Evolutionary conservation across 2,797 vertebrate species (phyloP).

Genomic region (Nannoperca australis): DNA sequence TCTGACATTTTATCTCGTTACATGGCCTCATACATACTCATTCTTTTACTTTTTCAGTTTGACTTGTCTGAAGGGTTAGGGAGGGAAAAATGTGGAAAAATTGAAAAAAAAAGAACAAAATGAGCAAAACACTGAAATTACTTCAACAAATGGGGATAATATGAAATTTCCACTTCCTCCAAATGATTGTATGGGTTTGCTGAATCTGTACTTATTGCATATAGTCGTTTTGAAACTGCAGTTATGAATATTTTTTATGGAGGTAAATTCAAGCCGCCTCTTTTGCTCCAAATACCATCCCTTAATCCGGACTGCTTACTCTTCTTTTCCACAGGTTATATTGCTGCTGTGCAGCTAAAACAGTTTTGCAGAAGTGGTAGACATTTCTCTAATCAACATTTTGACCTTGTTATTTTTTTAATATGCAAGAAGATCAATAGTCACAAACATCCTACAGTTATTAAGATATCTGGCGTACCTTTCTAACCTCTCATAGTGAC

Average conservation of each 20-base stretch:
- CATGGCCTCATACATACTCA: neutral
- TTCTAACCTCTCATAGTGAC: neutral
- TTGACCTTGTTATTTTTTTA: constrained; percentile 7
- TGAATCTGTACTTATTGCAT: constrained; percentile 43
- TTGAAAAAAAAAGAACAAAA: constrained; percentile 45
- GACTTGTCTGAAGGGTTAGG: neutral
- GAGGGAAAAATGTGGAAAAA: constrained; percentile 17
- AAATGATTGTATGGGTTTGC: constrained; percentile 38
- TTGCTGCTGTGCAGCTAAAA: constrained; percentile 39
- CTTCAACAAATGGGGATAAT: constrained; percentile 60
- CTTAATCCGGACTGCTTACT: constrained; percentile 41
- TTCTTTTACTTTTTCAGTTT: neutral
- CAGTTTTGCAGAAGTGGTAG: constrained; percentile 31
- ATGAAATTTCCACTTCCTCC: constrained; percentile 46
- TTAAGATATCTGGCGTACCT: neutral
- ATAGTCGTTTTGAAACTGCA: constrained; percentile 41
- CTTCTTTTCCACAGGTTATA: constrained; percentile 51
- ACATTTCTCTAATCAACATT: neutral
- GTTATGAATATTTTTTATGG: constrained; percentile 40
- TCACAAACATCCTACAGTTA: neutral
- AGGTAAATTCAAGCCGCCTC: constrained; percentile 44
- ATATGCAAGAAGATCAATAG: neutral
- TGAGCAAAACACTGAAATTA: constrained; percentile 52
- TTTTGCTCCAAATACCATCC: constrained; percentile 37
- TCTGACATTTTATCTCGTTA: constrained; percentile 16